Evolutionary conservation across 2,797 vertebrate genomes (phyloP).

Genomic region (Tadarida brasiliensis): DNA sequence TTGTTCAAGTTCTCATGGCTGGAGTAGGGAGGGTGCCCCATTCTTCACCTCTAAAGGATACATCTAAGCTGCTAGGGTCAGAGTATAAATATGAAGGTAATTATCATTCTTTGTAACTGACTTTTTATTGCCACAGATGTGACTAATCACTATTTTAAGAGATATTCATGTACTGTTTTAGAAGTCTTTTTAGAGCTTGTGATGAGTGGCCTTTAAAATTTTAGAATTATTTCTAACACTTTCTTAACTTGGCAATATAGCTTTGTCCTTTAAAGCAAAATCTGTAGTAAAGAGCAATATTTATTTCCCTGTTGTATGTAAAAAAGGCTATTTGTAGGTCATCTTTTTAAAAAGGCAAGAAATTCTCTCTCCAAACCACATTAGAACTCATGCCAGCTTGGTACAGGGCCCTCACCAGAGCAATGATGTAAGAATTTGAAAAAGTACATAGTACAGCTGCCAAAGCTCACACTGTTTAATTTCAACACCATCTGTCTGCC

Average conservation of each 20-base stretch:
- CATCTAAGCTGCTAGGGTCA: background rate
- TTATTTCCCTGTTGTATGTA: constrained; percentile 47
- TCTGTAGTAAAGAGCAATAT: constrained; percentile 27
- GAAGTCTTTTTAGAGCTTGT: constrained; percentile 52
- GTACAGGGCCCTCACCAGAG: constrained; percentile 59
- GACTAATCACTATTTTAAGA: constrained; percentile 47
- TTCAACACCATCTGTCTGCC: constrained; percentile 77
- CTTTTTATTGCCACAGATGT: constrained; percentile 38
- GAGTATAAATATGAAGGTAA: constrained; percentile 10
- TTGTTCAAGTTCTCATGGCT: constrained; percentile 13
- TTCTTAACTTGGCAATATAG: constrained; percentile 43
- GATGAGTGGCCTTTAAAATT: constrained; percentile 55
- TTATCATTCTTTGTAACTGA: constrained; percentile 37
- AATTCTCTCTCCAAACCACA: constrained; percentile 52
- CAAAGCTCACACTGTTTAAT: constrained; percentile 84
- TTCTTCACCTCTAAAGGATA: constrained; percentile 19
- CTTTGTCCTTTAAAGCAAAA: constrained; percentile 69
- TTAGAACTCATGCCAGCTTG: constrained; percentile 69
- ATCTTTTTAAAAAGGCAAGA: constrained; percentile 63
- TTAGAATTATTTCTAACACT: background rate
- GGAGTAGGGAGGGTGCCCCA: background rate
- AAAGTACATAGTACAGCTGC: constrained; percentile 75
- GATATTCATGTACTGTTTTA: constrained; percentile 31
- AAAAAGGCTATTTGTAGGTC: constrained; percentile 58
- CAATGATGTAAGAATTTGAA: constrained; percentile 69